Base-by-base conservation (phyloP, 64 coral and sea anemone species). In the Stylophora pistillata region DNA sequence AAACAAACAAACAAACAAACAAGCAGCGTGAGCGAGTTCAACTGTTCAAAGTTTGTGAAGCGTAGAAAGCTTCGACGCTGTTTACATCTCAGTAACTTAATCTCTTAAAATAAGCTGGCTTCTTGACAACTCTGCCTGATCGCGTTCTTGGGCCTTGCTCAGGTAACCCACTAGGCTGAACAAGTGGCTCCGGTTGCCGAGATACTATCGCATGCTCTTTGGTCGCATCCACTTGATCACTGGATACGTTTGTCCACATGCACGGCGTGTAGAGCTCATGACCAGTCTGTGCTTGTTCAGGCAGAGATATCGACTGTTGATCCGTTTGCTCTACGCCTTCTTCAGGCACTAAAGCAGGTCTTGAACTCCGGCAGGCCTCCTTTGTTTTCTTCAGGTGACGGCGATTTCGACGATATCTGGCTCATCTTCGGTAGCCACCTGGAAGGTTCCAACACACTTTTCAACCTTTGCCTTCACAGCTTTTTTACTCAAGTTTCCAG, bases 381-480 rank as follows among this genome's bases (percentile, higher is more conserved):
- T 71, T 71, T 71, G 68, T 71, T 71, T 27, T 71, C n/a, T 21
- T 71, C 68, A 71, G 68, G 68, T 71, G 68, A 71, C n/a, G 68
- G n/a, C 68, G 68, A 71, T 71, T 71, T 71, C 10, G 68, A 27
- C n/a, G 25, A 41, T 41, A 71, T 71, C 68, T 71, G 68, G 68
- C 68, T 71, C 68, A 11, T 25, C 27, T 26, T 71, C 27, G 20
- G 68, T 20, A 25, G 26, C 10, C n/a, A 20, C 68, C 25, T 71
- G 16, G n/a, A 21, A 71, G 68, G 23, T 71, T 71, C 68, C 25
- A 71, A n/a, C 68, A 71, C 0, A 71, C 68, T 23, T 71, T 27
- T 71, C 68, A 71, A 71, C 68, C 68, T 27, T 71, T 71, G 18
- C 68, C 4, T 71, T 71, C 68, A 71, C 68, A 0, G 68, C 68